Evolutionary conservation across 2,113 vertebrate species (phyloP).

Genomic region (Nyctereutes procyonoides): DNA sequence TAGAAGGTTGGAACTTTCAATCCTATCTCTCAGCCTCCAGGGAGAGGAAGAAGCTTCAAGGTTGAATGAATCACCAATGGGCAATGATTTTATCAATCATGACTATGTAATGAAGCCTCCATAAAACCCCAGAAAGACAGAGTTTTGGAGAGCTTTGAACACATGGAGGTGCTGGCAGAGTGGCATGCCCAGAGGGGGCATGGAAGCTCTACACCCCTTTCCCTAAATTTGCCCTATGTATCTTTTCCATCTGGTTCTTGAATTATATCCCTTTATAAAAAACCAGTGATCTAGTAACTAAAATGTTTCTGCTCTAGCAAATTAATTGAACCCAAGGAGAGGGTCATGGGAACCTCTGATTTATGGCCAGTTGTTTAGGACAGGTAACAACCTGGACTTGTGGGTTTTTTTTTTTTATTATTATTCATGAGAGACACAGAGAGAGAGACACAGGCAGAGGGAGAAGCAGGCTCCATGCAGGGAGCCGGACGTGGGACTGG

Average conservation of each 20-base stretch:
- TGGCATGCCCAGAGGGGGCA: not conserved
- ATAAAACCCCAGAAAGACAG: not conserved
- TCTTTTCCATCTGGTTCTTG: not conserved
- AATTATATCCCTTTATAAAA: not conserved
- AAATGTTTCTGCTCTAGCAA: not conserved
- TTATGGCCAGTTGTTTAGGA: not conserved
- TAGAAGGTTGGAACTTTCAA: not conserved
- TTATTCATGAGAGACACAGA: too few relatives aligned
- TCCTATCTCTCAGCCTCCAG: not conserved
- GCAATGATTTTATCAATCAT: not conserved
- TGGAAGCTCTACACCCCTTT: not conserved
- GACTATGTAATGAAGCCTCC: not conserved
- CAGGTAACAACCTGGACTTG: not conserved
- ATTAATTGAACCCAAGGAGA: not conserved
- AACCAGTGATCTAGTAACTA: not conserved
- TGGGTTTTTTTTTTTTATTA: too few relatives aligned
- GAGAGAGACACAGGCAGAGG: too few relatives aligned
- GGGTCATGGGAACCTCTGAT: not conserved
- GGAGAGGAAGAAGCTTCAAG: not conserved
- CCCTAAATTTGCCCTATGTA: not conserved
- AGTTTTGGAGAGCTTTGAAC: not conserved
- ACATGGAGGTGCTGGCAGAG: not conserved
- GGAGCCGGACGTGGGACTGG: too few relatives aligned
- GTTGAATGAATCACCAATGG: not conserved
- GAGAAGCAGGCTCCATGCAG: too few relatives aligned